These are phyloP conservation scores for Ips nitidus DNA, from an alignment of 1,140 invertebrate genomes.

Conservation along the genomic window DNA sequence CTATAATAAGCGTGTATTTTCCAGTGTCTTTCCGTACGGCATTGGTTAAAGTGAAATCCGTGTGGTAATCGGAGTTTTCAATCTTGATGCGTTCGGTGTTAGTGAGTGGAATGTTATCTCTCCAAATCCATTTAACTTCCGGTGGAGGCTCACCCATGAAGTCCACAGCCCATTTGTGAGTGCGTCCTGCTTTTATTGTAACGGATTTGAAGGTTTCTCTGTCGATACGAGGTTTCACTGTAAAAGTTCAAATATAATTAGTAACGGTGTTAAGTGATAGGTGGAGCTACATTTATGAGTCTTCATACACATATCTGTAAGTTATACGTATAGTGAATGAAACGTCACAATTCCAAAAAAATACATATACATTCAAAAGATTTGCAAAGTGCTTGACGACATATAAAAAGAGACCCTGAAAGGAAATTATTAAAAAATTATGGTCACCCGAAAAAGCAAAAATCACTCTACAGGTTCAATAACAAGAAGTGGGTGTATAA, in stretches of 20 bases:
- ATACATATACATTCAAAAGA: conserved; percentile 18
- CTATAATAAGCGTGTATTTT: conserved; percentile 84
- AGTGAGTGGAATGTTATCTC: conserved; percentile 77
- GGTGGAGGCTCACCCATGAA: conserved; percentile 88
- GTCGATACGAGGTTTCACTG: conserved; percentile 85
- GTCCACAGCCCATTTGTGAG: conserved; percentile 91
- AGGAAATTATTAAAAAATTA: conserved; percentile 25
- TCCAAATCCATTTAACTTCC: conserved; percentile 81
- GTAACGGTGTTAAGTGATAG: background rate
- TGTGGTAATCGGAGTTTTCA: conserved; percentile 89
- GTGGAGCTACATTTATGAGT: conserved; percentile 5
- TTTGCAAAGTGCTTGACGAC: conserved; percentile 11
- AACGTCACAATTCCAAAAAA: conserved; percentile 43
- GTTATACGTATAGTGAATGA: conserved; percentile 30
- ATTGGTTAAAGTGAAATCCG: conserved; percentile 82
- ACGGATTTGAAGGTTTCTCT: conserved; percentile 83
- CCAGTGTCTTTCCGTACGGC: conserved; percentile 87
- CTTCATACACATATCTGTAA: conserved; percentile 36
- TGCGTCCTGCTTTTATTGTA: conserved; percentile 85
- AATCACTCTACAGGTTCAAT: background rate
- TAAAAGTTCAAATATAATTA: conserved; percentile 37
- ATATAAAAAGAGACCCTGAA: conserved; percentile 25
- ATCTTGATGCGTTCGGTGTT: conserved; percentile 85
- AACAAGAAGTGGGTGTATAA: background rate
- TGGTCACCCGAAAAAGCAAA: conserved; percentile 16